phyloP scores from a whole-genome alignment of 2,797 vertebrate genomes.

The Cynopterus sphinx region DNA sequence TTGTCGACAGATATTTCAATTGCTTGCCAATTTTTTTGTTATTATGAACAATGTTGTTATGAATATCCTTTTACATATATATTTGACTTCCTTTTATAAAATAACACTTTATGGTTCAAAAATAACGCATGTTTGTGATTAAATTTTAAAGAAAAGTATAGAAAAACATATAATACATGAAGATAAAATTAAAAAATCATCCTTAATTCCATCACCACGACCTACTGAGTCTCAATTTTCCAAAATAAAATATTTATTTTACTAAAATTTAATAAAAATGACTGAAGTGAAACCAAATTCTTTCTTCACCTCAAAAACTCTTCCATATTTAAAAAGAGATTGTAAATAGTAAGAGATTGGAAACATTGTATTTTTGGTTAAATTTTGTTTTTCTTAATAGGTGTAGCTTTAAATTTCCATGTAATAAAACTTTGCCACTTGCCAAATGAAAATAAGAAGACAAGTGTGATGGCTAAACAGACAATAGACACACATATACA shows the following conservation, averaged over 20 bases:
- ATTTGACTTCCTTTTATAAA: neutral
- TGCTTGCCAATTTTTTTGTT: neutral
- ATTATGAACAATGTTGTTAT: neutral
- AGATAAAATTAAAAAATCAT: conserved; percentile 14
- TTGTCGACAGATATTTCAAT: neutral
- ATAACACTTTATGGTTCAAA: neutral
- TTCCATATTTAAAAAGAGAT: conserved; percentile 46
- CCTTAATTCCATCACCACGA: neutral
- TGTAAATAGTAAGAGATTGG: conserved; percentile 17
- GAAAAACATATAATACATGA: neutral
- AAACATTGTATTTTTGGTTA: conserved; percentile 6
- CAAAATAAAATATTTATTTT: conserved; percentile 40
- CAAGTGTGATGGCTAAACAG: neutral
- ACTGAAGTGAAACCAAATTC: neutral
- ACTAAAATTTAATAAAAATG: conserved; percentile 30
- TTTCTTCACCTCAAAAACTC: neutral
- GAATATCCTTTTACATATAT: neutral
- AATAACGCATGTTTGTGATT: neutral
- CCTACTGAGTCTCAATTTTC: neutral
- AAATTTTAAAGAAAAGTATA: neutral
- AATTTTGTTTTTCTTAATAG: conserved; percentile 11
- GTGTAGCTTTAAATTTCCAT: conserved; percentile 18
- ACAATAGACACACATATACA: neutral
- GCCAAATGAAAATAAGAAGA: conserved; percentile 42
- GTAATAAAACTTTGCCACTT: conserved; percentile 36